Evolutionary conservation across 2,113 vertebrate genomes (phyloP).

Genomic region (Agapornis roseicollis): DNA sequence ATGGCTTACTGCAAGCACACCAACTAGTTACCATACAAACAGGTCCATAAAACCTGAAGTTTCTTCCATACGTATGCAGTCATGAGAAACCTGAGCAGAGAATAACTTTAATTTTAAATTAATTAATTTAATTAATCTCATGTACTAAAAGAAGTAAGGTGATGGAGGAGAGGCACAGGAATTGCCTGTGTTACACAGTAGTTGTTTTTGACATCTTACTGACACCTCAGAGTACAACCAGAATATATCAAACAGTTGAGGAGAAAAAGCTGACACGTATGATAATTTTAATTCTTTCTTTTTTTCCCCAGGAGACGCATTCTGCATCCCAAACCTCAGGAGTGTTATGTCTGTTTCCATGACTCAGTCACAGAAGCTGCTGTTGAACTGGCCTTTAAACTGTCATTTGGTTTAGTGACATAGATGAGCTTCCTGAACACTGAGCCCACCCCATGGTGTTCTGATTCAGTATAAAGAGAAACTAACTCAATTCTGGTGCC

Average conservation of each 20-base stretch:
- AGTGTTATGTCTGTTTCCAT: constrained; percentile 96
- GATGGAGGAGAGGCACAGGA: background rate
- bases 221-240: background rate
- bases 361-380: constrained; percentile 92
- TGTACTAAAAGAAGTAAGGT: background rate
- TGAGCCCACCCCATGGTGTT: background rate
- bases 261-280: background rate
- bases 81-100: background rate
- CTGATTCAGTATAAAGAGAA: background rate
- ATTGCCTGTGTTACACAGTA: background rate
- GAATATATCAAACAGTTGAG: background rate
- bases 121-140: no score
- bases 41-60: background rate
- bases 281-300: background rate
- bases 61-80: background rate
- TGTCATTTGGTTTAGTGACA: constrained; percentile 88
- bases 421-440: constrained; percentile 50
- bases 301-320: constrained; percentile 83
- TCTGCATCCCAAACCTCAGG: constrained; percentile 89
- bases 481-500: background rate
- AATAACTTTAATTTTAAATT: background rate
- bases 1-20: background rate
- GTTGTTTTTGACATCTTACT: background rate
- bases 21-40: background rate
- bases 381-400: constrained; percentile 92